These are phyloP conservation scores for Halcyon smyrnensis DNA, from an alignment of 2,797 vertebrate genomes.

Conservation along the genomic window DNA sequence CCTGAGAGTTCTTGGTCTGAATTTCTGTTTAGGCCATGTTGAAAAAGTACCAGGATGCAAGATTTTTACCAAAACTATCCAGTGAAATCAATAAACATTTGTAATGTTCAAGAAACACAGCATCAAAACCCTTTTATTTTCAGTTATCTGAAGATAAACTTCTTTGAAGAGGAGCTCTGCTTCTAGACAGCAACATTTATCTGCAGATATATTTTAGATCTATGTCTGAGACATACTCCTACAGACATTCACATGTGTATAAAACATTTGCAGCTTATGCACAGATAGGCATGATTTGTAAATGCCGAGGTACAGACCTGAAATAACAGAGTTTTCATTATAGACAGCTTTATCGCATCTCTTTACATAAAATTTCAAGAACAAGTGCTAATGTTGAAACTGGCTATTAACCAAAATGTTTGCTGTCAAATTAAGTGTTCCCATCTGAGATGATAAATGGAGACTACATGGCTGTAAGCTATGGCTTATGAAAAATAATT, in stretches of 20 bases:
- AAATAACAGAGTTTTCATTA: slow-evolving; percentile 57
- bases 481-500: slow-evolving; percentile 72
- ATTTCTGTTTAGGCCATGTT: neutral
- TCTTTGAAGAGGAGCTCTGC: neutral
- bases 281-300: slow-evolving; percentile 33
- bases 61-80: neutral
- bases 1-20: neutral
- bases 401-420: slow-evolving; percentile 79
- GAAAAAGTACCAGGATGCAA: neutral
- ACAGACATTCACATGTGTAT: neutral
- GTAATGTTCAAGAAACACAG: neutral
- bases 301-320: slow-evolving; percentile 47
- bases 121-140: neutral
- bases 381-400: slow-evolving; percentile 73
- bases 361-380: slow-evolving; percentile 66
- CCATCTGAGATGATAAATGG: slow-evolving; percentile 78
- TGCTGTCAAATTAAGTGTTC: slow-evolving; percentile 78
- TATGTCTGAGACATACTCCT: neutral
- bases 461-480: slow-evolving; percentile 58
- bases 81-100: neutral
- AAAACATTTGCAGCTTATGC: neutral
- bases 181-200: neutral
- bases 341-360: slow-evolving; percentile 65
- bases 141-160: neutral
- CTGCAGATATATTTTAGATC: neutral